These are phyloP conservation scores for Pollenia griseotomentosa DNA, from an alignment of 2,888 invertebrate genomes.

Conservation along the genomic window DNA sequence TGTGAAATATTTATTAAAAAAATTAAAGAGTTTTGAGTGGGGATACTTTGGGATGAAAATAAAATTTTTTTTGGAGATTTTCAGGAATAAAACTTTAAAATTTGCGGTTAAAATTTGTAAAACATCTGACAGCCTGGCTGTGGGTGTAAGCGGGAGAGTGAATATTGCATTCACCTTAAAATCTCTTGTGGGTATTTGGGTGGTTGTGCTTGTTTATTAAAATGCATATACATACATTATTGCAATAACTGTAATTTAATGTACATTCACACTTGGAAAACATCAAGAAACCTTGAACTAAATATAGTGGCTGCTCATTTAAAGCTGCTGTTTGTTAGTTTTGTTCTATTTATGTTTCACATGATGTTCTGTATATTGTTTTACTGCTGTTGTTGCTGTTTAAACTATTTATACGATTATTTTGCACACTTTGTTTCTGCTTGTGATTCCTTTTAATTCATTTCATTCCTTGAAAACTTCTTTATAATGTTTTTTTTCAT, in stretches of 20 bases:
- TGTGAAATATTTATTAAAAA: too few relatives aligned
- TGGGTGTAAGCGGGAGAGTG: neutral
- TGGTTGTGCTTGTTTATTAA: neutral
- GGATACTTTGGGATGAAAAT: too few relatives aligned
- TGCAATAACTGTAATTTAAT: neutral
- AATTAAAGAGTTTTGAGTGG: too few relatives aligned
- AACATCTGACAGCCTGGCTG: too few relatives aligned
- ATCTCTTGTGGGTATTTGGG: neutral
- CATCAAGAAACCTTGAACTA: slow-evolving; percentile 13
- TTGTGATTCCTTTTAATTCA: neutral
- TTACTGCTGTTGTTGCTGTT: neutral
- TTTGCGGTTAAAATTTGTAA: too few relatives aligned
- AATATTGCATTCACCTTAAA: neutral
- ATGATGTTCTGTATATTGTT: neutral
- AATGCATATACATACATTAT: neutral
- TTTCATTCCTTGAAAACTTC: neutral
- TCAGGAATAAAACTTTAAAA: too few relatives aligned
- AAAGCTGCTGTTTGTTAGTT: neutral
- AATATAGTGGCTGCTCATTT: slow-evolving; percentile 32
- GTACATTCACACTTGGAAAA: neutral
- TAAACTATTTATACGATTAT: neutral
- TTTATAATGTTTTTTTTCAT: neutral
- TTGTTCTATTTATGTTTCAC: neutral
- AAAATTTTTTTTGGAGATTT: too few relatives aligned
- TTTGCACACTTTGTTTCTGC: neutral